Percentiles rank a stretch among this genome's conserved stretches.
These are phyloP conservation scores for Hesperia comma DNA, from an alignment of 2,888 invertebrate species.

Conservation along the genomic window DNA sequence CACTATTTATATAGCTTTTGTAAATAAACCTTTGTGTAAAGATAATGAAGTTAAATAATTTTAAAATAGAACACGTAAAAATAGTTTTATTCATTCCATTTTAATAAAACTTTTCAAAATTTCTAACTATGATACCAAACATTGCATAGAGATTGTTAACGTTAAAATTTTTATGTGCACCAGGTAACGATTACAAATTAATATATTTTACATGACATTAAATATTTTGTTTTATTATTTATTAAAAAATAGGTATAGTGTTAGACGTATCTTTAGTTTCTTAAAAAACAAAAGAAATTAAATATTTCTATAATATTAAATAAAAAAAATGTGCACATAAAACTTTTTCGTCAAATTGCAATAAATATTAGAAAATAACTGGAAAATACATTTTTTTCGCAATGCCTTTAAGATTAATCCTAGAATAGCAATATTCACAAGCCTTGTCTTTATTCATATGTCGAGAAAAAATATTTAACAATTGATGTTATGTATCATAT, in stretches of 20 bases:
- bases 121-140: constrained; percentile 11
- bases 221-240: neutral
- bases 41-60: constrained; percentile 31
- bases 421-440: constrained; percentile 71
- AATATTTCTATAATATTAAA: neutral
- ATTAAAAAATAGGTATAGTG: too few species aligned
- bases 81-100: constrained; percentile 22
- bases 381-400: constrained; percentile 40
- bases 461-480: neutral
- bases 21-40: constrained; percentile 37
- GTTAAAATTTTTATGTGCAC: constrained; percentile 16
- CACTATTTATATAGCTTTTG: constrained; percentile 34
- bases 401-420: constrained; percentile 40
- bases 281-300: too few species aligned
- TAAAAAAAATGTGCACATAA: constrained; percentile 13
- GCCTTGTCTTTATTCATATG: constrained; percentile 53
- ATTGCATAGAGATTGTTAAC: constrained; percentile 20
- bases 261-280: too few species aligned
- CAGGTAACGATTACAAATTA: neutral
- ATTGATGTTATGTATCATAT: neutral
- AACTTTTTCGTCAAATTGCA: constrained; percentile 24
- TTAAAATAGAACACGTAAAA: constrained; percentile 30
- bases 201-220: neutral
- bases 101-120: constrained; percentile 31
- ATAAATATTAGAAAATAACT: constrained; percentile 21